Conservation (phyloP, 2,888 invertebrate species). For the Campoletis raptor region DNA sequence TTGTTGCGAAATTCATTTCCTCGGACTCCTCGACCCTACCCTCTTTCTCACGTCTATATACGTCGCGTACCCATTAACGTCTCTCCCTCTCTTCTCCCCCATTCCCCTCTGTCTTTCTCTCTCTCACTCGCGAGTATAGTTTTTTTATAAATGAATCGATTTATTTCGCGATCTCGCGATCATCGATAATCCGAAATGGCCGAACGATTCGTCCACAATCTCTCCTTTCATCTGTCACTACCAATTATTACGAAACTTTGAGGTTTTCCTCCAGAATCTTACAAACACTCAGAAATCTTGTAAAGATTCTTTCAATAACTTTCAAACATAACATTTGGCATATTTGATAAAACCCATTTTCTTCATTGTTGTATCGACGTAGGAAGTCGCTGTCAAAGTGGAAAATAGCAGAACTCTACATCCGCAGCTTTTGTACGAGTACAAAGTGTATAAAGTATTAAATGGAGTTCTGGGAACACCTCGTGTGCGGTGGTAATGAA, state of each 20-base stretch:
- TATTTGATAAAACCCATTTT: background rate
- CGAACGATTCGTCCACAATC: slow-evolving; percentile 4
- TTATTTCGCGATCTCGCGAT: slow-evolving; percentile 35
- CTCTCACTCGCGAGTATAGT: background rate
- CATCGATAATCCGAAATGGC: slow-evolving; percentile 12
- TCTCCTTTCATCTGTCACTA: background rate
- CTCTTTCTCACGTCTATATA: slow-evolving; percentile 53
- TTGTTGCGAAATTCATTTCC: slow-evolving; percentile 46
- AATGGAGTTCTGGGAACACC: slow-evolving; percentile 99
- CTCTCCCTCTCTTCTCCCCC: slow-evolving; percentile 33
- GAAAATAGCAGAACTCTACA: slow-evolving; percentile 98
- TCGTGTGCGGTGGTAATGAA: slow-evolving; percentile 90
- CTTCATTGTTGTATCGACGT: slow-evolving; percentile 58
- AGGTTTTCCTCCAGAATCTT: background rate
- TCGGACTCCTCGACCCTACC: slow-evolving; percentile 47
- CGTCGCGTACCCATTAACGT: slow-evolving; percentile 50
- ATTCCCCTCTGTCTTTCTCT: slow-evolving; percentile 13
- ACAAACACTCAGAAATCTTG: background rate
- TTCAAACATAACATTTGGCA: too few species aligned
- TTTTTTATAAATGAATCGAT: slow-evolving; percentile 38
- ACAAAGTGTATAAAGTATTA: slow-evolving; percentile 99
- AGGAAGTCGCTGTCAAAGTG: slow-evolving; percentile 99
- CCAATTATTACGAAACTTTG: slow-evolving; percentile 26
- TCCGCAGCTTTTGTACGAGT: slow-evolving; percentile 99
- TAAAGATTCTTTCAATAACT: background rate